A percentile compares a stretch with the other conserved stretches of the same genome.
Conservation (phyloP, 2,797 vertebrate species). For the Spatula versicolor region DNA sequence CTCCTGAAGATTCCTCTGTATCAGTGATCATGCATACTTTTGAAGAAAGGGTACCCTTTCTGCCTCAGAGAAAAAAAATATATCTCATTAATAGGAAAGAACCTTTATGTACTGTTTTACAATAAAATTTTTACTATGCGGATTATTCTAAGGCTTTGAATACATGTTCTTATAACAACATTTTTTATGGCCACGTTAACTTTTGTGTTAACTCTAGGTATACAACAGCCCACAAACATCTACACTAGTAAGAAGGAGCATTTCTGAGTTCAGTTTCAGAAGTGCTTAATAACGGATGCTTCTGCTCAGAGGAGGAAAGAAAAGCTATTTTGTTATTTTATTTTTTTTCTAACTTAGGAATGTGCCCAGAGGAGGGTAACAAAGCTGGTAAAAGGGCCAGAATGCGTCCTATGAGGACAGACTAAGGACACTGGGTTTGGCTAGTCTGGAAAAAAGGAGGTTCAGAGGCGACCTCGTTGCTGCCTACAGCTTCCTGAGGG, state of each 20-base stretch:
- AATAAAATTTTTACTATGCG: neutral
- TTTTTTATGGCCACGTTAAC: neutral
- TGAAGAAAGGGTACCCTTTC: neutral
- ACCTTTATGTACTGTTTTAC: neutral
- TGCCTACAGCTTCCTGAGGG: neutral
- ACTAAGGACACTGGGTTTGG: neutral
- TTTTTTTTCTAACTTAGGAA: neutral
- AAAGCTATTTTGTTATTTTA: neutral
- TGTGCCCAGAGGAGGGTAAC: neutral
- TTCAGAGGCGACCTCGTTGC: neutral
- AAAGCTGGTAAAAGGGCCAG: neutral
- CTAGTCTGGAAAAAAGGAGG: neutral
- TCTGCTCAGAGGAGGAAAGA: neutral
- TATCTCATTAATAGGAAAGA: neutral
- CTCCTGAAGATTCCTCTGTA: neutral
- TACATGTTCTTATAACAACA: neutral
- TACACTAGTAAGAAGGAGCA: neutral
- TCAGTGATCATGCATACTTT: neutral
- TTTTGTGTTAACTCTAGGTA: neutral
- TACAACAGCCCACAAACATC: neutral
- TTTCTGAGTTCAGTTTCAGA: neutral
- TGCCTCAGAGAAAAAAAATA: neutral
- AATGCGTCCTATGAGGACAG: neutral
- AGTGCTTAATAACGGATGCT: neutral
- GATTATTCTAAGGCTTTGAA: neutral